Percentiles rank a stretch among this genome's conserved stretches.
These are phyloP conservation scores for Protobothrops flavoviridis DNA, from an alignment of 2,113 vertebrate species.

Conservation along the genomic window DNA sequence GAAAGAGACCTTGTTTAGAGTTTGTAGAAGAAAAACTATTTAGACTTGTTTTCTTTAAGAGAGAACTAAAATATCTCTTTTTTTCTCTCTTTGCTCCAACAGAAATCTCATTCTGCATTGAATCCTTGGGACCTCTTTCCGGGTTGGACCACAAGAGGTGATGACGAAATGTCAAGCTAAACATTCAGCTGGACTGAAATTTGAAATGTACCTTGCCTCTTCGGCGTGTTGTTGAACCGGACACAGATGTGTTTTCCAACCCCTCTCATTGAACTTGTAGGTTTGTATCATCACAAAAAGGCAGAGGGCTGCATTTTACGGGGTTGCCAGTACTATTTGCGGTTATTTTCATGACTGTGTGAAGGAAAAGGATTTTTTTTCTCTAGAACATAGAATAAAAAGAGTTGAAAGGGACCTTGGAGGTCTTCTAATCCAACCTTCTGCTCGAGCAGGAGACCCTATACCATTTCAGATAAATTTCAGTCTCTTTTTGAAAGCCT, in stretches of 20 bases:
- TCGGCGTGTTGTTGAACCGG: neutral
- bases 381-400: too few relatives aligned
- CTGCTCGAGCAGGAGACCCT: too few relatives aligned
- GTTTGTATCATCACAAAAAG: neutral
- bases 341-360: neutral
- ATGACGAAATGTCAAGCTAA: too few relatives aligned
- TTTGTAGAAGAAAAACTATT: neutral
- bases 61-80: neutral
- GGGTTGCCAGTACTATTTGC: neutral
- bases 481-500: too few relatives aligned
- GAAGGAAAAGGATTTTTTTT: neutral
- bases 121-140: neutral
- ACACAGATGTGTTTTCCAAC: neutral
- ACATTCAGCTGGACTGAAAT: neutral
- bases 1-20: neutral
- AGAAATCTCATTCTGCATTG: neutral
- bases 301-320: neutral
- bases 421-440: too few relatives aligned
- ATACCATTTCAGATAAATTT: too few relatives aligned
- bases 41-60: neutral
- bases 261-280: neutral
- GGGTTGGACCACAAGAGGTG: neutral
- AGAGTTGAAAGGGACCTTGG: too few relatives aligned
- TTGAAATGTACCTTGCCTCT: neutral
- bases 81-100: too few relatives aligned